A percentile compares a stretch with the other conserved stretches of the same genome.
Evolutionary conservation across 2,113 vertebrate genomes (phyloP).

Genomic region (Psilopsiagon aurifrons): DNA sequence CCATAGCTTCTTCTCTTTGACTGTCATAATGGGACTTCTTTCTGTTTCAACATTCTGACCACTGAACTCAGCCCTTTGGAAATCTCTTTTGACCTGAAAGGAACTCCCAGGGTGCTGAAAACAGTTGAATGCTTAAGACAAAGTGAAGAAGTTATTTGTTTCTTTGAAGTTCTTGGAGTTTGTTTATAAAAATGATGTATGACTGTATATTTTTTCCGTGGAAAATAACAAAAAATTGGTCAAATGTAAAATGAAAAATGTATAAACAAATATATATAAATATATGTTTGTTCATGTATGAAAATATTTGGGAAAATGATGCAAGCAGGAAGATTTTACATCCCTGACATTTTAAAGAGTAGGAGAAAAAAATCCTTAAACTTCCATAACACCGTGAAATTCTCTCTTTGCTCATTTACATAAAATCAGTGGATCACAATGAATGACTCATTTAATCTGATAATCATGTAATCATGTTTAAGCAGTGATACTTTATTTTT

Average conservation of each 20-base stretch:
- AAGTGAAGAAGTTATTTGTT: neutral
- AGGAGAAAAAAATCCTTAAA: neutral
- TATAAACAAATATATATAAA: too few relatives aligned
- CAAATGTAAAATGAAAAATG: neutral
- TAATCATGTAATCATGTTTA: neutral
- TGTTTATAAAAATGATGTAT: neutral
- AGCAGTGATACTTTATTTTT: neutral
- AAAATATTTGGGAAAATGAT: neutral
- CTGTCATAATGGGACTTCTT: neutral
- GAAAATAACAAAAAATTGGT: neutral
- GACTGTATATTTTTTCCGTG: neutral
- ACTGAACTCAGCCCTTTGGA: neutral
- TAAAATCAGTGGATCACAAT: neutral
- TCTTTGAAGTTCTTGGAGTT: neutral
- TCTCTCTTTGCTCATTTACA: neutral
- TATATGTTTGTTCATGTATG: fast-evolving
- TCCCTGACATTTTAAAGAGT: neutral
- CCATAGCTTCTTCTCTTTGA: neutral
- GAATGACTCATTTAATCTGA: neutral
- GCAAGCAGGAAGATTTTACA: neutral
- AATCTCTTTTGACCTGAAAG: neutral
- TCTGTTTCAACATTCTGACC: neutral
- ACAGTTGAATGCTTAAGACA: neutral
- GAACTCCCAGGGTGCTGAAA: neutral
- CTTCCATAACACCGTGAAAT: neutral